Evolutionary conservation across 2,113 vertebrate species (phyloP).

Genomic region (Nycticorax nycticorax): DNA sequence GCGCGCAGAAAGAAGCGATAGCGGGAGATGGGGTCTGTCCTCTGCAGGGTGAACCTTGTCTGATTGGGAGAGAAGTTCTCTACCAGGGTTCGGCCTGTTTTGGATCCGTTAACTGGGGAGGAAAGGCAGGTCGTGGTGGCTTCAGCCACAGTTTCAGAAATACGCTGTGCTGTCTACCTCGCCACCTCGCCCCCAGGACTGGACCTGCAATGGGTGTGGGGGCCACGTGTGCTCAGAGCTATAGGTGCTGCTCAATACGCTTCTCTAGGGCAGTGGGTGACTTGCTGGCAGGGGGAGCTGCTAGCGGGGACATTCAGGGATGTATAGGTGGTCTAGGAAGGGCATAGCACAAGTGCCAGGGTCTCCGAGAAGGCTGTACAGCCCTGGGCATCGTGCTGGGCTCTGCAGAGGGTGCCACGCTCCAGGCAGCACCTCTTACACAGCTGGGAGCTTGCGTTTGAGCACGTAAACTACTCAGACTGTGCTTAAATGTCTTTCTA

Average conservation of each 20-base stretch:
- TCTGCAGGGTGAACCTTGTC: slow-evolving; percentile 82
- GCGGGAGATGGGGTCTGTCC: slow-evolving; percentile 83
- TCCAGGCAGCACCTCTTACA: fast-evolving
- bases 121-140: not conserved
- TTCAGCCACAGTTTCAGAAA: not conserved
- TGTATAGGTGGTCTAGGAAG: not conserved
- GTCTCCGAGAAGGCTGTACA: not conserved
- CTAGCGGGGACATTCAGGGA: fast-evolving
- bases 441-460: not conserved
- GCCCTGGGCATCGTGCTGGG: not conserved
- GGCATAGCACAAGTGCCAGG: not conserved
- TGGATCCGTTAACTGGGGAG: slow-evolving; percentile 88
- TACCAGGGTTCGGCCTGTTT: slow-evolving; percentile 69
- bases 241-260: fast-evolving
- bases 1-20: slow-evolving; percentile 89
- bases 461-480: not conserved
- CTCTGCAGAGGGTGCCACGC: not conserved
- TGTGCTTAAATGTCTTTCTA: not conserved
- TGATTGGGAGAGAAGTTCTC: slow-evolving; percentile 85
- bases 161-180: not conserved
- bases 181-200: not conserved
- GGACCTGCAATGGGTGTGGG: fast-evolving
- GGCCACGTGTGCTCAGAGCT: fast-evolving
- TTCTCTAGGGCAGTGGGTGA: not conserved
- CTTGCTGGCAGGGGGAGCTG: not conserved